phyloP scores from a whole-genome alignment of 2,113 vertebrate species.

The Phaetusa simplex region DNA sequence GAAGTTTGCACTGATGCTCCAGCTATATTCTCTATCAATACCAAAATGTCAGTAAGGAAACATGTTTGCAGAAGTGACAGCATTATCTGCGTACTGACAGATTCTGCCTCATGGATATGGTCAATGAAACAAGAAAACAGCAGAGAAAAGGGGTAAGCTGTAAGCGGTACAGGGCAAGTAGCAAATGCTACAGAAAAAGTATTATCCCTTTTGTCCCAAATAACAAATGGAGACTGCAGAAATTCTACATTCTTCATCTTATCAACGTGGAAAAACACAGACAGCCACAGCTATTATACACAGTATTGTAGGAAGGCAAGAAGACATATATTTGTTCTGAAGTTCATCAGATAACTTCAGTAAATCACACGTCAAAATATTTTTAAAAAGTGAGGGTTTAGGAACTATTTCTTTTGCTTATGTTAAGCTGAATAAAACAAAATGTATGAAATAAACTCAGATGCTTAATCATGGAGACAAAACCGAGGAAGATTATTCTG shows the following conservation, averaged over 20 bases:
- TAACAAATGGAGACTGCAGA: constrained; percentile 53
- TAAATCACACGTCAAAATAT: constrained; percentile 56
- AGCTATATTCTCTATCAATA: background rate
- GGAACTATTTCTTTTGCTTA: background rate
- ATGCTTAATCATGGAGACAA: constrained; percentile 74
- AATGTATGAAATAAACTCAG: constrained; percentile 25
- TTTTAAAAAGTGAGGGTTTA: constrained; percentile 45
- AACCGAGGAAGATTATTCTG: constrained; percentile 62
- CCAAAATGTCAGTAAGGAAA: background rate
- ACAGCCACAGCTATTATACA: constrained; percentile 59
- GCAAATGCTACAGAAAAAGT: background rate
- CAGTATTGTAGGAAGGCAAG: constrained; percentile 39
- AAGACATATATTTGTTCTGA: constrained; percentile 66
- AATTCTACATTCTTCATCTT: constrained; percentile 55
- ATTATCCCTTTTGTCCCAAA: constrained; percentile 50
- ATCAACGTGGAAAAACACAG: constrained; percentile 43
- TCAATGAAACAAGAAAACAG: background rate
- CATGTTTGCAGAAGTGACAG: background rate
- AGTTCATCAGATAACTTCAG: constrained; percentile 67
- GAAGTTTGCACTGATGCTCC: background rate
- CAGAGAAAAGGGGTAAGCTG: background rate
- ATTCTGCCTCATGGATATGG: background rate
- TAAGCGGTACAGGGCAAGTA: background rate
- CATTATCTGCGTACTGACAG: background rate
- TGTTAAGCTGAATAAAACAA: background rate